Base-by-base conservation (phyloP, 2,797 vertebrate genomes). In the Selene dorsalis region DNA sequence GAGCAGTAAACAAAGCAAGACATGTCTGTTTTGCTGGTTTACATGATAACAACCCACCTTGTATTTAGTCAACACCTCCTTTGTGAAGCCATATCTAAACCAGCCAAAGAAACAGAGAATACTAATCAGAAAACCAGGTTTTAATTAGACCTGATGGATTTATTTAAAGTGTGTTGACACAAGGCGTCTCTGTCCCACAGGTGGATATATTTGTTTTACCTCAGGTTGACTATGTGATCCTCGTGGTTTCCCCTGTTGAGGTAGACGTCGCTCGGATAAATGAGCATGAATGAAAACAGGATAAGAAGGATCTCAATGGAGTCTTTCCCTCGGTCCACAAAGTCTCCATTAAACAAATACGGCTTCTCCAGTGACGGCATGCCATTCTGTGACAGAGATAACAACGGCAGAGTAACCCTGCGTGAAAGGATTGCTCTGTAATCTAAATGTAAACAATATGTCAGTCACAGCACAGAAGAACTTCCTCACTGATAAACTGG, bases 201-300 rank as follows among this genome's bases (percentile, higher is more conserved):
- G 39, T 17, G 4, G 6, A 41, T 12, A 58, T 38, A 12, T 38
- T 4, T 7, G 4, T 24, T 35, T 73, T 61, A 98, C 97, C 96
- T 96, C 87, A 98, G 90, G 82, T 99, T 99, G 84, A 99, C 95
- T 41, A 98, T 95, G 20, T 97, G 96, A 91, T 99, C 97, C 88
- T 99, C 98, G 0, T 99, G 97, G 88, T 99, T 99, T 79, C 98
- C 97, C 2, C 97, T 93, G 91, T 99, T 99, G 39, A 99, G 94
- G 80, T 97, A 94, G 83, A 99, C 94, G 35, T 96, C 95, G 47
- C 95, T 95, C 0, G 97, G 98, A 65, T 97, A 99, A 80, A 98
- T 90, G 75, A 99, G 90, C 87, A 96, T 89, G 89, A 98, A 99
- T 18, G 96, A 87, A 82, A 99, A 98, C 58, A 99, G 93, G 79